These are phyloP conservation scores for Trypoxylus dichotomus DNA, from an alignment of 1,140 invertebrate genomes.

Conservation along the genomic window DNA sequence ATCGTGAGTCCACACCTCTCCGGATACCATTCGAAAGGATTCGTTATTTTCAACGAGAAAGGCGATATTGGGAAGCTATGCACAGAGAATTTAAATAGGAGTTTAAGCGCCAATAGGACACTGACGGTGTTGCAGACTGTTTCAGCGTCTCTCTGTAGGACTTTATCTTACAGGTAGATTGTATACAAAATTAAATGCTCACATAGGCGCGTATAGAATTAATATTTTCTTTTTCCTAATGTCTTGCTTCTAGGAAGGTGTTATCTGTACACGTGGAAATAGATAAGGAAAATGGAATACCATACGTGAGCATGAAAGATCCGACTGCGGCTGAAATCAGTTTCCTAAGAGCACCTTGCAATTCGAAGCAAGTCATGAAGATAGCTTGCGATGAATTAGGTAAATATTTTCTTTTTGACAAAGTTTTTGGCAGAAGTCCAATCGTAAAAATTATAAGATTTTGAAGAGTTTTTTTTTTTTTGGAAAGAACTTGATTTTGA, in stretches of 20 bases:
- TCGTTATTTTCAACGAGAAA: conserved; percentile 81
- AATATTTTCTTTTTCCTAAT: no score
- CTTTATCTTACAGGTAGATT: conserved; percentile 71
- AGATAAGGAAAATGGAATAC: conserved; percentile 49
- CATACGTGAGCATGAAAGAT: conserved; percentile 78
- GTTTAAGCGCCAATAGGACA: conserved; percentile 57
- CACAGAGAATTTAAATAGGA: conserved; percentile 69
- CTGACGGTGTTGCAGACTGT: conserved; percentile 65
- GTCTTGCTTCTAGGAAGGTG: not conserved
- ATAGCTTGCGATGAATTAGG: conserved; percentile 76
- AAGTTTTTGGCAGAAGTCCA: no score
- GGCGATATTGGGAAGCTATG: conserved; percentile 80
- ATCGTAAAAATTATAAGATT: no score
- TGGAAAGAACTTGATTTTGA: no score
- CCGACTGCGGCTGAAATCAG: conserved; percentile 77
- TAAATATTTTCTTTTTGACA: conserved; percentile 47
- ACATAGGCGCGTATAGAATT: no score
- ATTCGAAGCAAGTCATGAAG: conserved; percentile 76
- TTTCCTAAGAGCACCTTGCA: conserved; percentile 75
- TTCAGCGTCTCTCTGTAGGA: conserved; percentile 74
- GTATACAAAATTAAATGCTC: conserved; percentile 7
- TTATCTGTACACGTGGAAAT: conserved; percentile 46
- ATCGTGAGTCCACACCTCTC: conserved; percentile 65
- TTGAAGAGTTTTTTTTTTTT: no score
- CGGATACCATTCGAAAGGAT: conserved; percentile 72